Percentiles rank a stretch among this genome's conserved stretches.
Conservation (phyloP, 2,797 vertebrate species). For the Chloroceryle inda region DNA sequence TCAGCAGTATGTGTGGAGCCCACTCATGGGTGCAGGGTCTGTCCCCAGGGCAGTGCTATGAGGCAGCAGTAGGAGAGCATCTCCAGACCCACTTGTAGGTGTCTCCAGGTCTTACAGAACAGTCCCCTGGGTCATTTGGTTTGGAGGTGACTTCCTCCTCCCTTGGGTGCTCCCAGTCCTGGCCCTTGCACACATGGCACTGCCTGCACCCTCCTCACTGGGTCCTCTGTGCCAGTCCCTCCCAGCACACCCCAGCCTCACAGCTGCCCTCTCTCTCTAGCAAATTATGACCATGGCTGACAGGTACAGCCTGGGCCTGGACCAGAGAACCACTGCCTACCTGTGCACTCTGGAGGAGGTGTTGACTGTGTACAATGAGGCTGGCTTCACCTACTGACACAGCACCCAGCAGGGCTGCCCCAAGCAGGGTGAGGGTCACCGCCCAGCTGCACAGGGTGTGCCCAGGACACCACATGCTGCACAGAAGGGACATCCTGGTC, state of each 20-base stretch:
- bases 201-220: not conserved
- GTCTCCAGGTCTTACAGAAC: not conserved
- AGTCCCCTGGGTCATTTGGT: rapidly evolving
- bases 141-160: not conserved
- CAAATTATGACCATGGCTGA: conserved; percentile 84
- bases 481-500: not conserved
- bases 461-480: rapidly evolving
- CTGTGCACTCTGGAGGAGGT: conserved; percentile 86
- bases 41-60: not conserved
- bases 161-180: not conserved
- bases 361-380: conserved; percentile 82
- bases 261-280: conserved; percentile 34
- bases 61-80: not conserved
- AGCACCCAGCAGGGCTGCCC: not conserved
- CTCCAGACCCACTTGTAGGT: not conserved
- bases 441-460: not conserved
- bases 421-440: rapidly evolving
- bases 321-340: conserved; percentile 84
- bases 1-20: not conserved
- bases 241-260: not conserved
- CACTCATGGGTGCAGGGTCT: rapidly evolving
- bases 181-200: not conserved
- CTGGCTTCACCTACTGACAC: conserved; percentile 76
- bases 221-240: not conserved
- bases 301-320: conserved; percentile 84